These are phyloP conservation scores for Hirtodrosophila trivittata DNA, from an alignment of 2,888 invertebrate genomes.

Conservation along the genomic window DNA sequence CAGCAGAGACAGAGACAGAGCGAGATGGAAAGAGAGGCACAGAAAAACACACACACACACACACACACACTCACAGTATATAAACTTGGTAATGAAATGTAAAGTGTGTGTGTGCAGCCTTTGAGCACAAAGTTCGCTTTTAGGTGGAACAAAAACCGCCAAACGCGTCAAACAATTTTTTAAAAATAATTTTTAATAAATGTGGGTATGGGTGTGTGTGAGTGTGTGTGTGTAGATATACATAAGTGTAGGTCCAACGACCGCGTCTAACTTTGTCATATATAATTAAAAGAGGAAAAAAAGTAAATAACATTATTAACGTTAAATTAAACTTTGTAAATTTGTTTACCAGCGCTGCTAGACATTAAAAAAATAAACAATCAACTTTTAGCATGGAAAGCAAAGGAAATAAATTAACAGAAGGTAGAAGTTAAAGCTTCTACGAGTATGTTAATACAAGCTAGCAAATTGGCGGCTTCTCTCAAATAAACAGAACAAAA, in stretches of 20 bases:
- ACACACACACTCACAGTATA: slow-evolving; percentile 17
- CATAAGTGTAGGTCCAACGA: slow-evolving; percentile 28
- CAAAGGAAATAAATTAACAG: slow-evolving; percentile 23
- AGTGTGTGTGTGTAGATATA: slow-evolving; percentile 13
- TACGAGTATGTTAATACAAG: slow-evolving; percentile 1
- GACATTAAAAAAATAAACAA: slow-evolving; percentile 16
- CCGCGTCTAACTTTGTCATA: slow-evolving; percentile 44
- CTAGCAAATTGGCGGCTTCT: slow-evolving; percentile 21
- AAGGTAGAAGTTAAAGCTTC: slow-evolving; percentile 19
- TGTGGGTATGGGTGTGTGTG: slow-evolving; percentile 1
- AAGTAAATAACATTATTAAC: slow-evolving; percentile 70
- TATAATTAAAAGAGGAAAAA: slow-evolving; percentile 15
- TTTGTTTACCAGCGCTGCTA: slow-evolving; percentile 41
- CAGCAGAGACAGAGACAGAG: slow-evolving; percentile 24
- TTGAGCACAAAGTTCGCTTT: slow-evolving; percentile 67
- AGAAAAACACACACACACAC: slow-evolving; percentile 19
- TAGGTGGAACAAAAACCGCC: slow-evolving; percentile 42
- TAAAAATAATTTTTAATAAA: slow-evolving; percentile 17
- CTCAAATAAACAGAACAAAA: slow-evolving; percentile 16
- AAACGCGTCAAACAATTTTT: slow-evolving; percentile 32
- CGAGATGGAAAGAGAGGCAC: slow-evolving; percentile 15
- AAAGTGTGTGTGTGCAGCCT: slow-evolving; percentile 36
- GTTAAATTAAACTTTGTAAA: slow-evolving; percentile 75
- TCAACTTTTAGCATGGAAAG: background rate
- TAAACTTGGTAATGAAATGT: slow-evolving; percentile 61